Evolutionary conservation across 2,113 vertebrate genomes (phyloP).

Genomic region (Oncorhynchus mykiss): DNA sequence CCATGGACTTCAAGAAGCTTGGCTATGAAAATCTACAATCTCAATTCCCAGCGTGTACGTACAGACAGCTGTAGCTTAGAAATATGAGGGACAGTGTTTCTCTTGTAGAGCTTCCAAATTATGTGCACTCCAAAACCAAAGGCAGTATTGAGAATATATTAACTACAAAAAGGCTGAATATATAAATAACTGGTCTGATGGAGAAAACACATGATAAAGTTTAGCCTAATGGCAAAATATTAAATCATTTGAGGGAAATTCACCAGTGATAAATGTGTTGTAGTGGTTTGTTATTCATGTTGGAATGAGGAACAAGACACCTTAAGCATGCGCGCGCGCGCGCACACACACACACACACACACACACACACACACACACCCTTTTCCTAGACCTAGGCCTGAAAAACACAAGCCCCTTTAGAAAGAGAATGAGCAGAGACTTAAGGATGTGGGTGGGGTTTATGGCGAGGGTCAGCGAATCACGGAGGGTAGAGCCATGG

Average conservation of each 20-base stretch:
- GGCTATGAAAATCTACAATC: conserved; percentile 58
- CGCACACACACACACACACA: conserved; percentile 1
- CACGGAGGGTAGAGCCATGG: conserved; percentile 49
- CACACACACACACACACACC: too few relatives aligned
- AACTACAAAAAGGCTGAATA: conserved; percentile 7
- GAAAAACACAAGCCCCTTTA: conserved; percentile 40
- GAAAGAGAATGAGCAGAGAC: conserved; percentile 39
- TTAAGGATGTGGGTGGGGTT: conserved; percentile 60
- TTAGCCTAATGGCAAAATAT: conserved; percentile 27
- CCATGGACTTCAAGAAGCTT: conserved; percentile 59
- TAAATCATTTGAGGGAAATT: conserved; percentile 48
- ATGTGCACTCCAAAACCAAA: not conserved
- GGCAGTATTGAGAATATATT: too few relatives aligned
- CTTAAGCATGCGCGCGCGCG: not conserved
- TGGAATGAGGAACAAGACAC: conserved; percentile 17
- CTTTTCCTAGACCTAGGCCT: conserved; percentile 25
- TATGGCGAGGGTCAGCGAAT: conserved; percentile 50
- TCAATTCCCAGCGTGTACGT: conserved; percentile 58
- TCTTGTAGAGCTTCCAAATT: conserved; percentile 56
- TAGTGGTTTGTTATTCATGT: conserved; percentile 45
- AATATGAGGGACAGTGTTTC: conserved; percentile 59
- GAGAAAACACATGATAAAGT: conserved; percentile 6
- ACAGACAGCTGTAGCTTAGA: conserved; percentile 54
- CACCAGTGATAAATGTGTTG: conserved; percentile 36
- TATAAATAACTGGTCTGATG: conserved; percentile 31